A percentile compares a stretch with the other conserved stretches of the same genome.
Conservation (phyloP, 2,888 invertebrate species). For the Lymantria dispar region DNA sequence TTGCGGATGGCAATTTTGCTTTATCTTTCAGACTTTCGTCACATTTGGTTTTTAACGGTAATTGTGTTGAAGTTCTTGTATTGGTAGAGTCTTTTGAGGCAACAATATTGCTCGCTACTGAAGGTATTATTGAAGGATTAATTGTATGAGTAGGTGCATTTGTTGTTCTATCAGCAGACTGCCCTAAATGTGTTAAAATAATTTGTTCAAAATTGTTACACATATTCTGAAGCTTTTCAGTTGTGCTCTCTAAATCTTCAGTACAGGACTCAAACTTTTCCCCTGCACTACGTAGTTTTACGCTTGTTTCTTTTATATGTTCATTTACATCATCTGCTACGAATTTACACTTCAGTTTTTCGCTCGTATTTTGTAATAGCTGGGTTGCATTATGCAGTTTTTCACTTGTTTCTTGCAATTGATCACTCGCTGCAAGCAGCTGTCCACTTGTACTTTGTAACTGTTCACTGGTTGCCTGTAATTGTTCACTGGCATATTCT, state of each 20-base stretch:
- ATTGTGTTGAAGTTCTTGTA: neutral
- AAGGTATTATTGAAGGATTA: neutral
- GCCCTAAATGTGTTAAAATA: neutral
- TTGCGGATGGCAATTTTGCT: neutral
- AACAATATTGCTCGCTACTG: neutral
- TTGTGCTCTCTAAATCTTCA: neutral
- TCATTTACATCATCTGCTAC: neutral
- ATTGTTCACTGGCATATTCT: neutral
- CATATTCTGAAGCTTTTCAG: constrained; percentile 1
- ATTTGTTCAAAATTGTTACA: neutral
- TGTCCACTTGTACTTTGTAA: constrained; percentile 1
- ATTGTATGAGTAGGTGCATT: neutral
- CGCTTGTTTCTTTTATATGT: constrained; percentile 7
- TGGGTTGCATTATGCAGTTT: neutral
- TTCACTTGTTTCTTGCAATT: constrained; percentile 5
- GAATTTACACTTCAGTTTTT: neutral
- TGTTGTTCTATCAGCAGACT: neutral
- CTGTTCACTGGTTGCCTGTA: constrained; percentile 5
- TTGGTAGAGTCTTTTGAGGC: neutral
- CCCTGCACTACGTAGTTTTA: constrained; percentile 1
- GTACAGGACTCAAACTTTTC: neutral
- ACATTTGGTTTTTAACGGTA: neutral
- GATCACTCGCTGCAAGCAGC: constrained; percentile 2
- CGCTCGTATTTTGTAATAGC: constrained; percentile 1
- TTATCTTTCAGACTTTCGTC: neutral